Evolutionary conservation across 2,113 vertebrate species (phyloP).

Genomic region (Rousettus leschenaultii): DNA sequence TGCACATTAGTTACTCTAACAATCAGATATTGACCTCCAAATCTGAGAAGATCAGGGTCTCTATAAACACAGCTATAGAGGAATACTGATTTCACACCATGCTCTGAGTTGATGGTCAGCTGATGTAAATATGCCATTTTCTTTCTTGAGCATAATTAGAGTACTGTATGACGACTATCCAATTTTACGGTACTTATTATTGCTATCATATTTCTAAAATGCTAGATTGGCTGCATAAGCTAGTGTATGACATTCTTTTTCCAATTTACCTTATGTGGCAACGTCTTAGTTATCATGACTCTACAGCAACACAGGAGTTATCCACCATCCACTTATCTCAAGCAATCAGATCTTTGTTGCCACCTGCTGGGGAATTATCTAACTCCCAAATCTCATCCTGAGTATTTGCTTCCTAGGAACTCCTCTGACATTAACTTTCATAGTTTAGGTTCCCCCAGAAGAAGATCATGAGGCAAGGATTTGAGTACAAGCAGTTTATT

Average conservation of each 20-base stretch:
- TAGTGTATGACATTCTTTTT: background rate
- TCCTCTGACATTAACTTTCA: background rate
- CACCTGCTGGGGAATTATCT: constrained; percentile 39
- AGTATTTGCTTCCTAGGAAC: background rate
- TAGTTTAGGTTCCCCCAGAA: background rate
- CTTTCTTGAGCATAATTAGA: background rate
- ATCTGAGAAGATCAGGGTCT: background rate
- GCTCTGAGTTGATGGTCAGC: background rate
- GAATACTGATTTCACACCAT: background rate
- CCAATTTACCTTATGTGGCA: background rate
- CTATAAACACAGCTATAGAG: background rate
- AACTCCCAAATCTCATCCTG: background rate
- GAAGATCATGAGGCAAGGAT: background rate
- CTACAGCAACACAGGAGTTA: background rate
- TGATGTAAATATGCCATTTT: background rate
- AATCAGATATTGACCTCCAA: background rate
- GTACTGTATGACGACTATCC: background rate
- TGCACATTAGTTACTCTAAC: background rate
- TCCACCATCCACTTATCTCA: background rate
- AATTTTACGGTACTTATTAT: background rate
- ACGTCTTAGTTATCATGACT: background rate
- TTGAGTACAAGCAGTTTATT: background rate
- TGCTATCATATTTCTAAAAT: background rate
- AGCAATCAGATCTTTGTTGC: constrained; percentile 56
- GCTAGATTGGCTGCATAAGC: background rate